phyloP scores from a whole-genome alignment of 2,797 vertebrate genomes.

The Gymnocypris eckloni region DNA sequence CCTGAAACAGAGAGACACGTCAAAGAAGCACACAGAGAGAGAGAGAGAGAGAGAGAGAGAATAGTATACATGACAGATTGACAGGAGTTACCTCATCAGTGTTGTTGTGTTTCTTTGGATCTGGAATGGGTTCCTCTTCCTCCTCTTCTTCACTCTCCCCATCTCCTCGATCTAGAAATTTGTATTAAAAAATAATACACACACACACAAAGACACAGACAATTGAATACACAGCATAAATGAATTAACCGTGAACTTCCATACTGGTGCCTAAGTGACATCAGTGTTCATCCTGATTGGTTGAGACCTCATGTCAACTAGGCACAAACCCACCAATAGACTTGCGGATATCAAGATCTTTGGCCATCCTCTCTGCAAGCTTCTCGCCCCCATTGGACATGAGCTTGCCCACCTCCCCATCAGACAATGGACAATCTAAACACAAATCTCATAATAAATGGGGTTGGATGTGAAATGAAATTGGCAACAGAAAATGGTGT shows the following conservation, averaged over 20 bases:
- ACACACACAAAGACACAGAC: not conserved
- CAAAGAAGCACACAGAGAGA: not conserved
- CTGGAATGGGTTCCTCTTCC: constrained; percentile 79
- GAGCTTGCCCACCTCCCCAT: constrained; percentile 69
- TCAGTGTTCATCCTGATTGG: constrained; percentile 35
- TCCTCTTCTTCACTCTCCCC: constrained; percentile 88
- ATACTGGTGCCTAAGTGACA: constrained; percentile 15
- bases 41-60: not conserved
- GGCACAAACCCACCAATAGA: constrained; percentile 79
- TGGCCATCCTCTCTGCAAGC: constrained; percentile 71
- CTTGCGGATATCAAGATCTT: constrained; percentile 81
- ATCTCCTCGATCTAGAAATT: constrained; percentile 76
- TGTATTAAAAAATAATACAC: not conserved
- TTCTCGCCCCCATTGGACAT: constrained; percentile 86
- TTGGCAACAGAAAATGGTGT: constrained; percentile 10
- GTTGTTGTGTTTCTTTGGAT: constrained; percentile 85
- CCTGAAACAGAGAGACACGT: constrained; percentile 70
- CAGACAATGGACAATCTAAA: constrained; percentile 74
- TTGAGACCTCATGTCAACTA: constrained; percentile 43
- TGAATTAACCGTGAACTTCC: not conserved
- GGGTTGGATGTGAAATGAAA: constrained; percentile 42
- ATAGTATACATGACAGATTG: not conserved
- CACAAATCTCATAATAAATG: constrained; percentile 55
- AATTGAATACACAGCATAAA: not conserved
- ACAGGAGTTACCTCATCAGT: constrained; percentile 81